phyloP scores from a whole-genome alignment of 2,113 vertebrate species.

The Nipponia nippon region DNA sequence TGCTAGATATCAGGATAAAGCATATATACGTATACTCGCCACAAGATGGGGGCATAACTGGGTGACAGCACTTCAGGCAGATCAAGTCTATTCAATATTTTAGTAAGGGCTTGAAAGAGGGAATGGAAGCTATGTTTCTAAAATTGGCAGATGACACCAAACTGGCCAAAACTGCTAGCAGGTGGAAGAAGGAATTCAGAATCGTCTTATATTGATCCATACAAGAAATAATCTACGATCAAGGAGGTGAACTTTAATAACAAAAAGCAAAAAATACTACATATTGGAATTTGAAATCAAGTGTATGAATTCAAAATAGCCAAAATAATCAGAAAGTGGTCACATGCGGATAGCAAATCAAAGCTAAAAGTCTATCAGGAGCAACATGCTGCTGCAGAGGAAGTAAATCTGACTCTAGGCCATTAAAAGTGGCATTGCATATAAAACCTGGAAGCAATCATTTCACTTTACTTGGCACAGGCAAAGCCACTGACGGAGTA shows the following conservation, averaged over 20 bases:
- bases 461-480: background rate
- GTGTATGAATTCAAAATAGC: background rate
- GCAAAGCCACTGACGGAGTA: background rate
- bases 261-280: too few species aligned
- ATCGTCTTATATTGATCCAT: background rate
- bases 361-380: accelerated
- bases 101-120: background rate
- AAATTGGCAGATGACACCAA: background rate
- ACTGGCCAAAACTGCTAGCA: background rate
- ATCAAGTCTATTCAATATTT: background rate
- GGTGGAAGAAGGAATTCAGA: background rate
- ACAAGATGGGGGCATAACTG: background rate
- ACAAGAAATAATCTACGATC: background rate
- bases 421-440: background rate
- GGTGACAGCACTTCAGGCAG: background rate
- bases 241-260: background rate
- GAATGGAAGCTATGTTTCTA: background rate
- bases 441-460: background rate
- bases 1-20: background rate
- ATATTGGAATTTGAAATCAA: background rate
- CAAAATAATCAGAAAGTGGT: background rate
- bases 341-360: background rate
- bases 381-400: background rate
- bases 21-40: too few species aligned
- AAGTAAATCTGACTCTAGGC: background rate